A percentile compares a stretch with the other conserved stretches of the same genome.
phyloP scores from a whole-genome alignment of 2,113 vertebrate species.

The Anoura caudifer region DNA sequence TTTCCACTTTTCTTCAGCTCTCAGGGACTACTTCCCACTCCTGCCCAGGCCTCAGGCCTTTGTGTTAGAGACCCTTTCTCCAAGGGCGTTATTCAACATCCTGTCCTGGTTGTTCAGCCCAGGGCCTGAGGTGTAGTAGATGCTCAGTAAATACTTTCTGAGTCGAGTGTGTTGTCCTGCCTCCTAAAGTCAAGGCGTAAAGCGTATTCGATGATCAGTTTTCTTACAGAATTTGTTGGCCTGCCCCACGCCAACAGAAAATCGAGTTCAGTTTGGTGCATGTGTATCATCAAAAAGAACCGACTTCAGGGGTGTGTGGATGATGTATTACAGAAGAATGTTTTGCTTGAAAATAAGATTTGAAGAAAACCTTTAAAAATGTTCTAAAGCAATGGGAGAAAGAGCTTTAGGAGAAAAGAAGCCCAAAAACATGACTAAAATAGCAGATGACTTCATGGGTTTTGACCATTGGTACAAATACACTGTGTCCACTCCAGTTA shows the following conservation, averaged over 20 bases:
- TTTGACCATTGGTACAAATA: constrained; percentile 53
- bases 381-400: constrained; percentile 34
- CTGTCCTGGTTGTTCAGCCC: neutral
- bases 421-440: constrained; percentile 55
- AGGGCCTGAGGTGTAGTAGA: neutral
- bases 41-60: neutral
- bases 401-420: constrained; percentile 55
- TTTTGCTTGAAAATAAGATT: neutral
- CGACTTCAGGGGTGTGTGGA: neutral
- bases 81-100: neutral
- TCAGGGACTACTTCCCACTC: neutral
- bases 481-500: constrained; percentile 67
- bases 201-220: neutral
- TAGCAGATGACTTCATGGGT: constrained; percentile 60
- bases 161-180: neutral
- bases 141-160: neutral
- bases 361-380: constrained; percentile 15
- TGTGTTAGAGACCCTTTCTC: neutral
- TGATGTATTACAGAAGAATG: neutral
- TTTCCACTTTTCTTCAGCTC: neutral
- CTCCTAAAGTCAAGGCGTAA: neutral
- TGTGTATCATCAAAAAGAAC: neutral
- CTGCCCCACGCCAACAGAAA: neutral
- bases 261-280: neutral
- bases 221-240: neutral